Evolutionary conservation across 2,797 vertebrate species (phyloP).

Genomic region (Pseudomugil tenellus): DNA sequence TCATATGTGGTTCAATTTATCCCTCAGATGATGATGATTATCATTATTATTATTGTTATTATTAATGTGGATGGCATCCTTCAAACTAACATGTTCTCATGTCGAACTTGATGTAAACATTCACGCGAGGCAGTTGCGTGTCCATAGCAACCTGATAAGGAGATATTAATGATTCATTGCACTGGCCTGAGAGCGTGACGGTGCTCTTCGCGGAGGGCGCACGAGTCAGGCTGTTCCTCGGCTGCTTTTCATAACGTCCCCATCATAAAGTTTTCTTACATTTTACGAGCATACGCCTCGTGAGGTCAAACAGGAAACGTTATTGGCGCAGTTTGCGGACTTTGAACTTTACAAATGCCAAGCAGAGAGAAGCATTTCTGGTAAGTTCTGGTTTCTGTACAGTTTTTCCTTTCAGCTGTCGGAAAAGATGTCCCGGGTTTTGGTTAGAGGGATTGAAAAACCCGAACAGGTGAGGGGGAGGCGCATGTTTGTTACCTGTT

Average conservation of each 20-base stretch:
- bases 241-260: no score
- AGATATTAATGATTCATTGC: no score
- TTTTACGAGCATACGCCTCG: not conserved
- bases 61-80: no score
- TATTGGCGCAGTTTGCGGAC: not conserved
- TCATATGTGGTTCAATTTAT: no score
- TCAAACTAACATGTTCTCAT: no score
- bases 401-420: not conserved
- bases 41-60: no score
- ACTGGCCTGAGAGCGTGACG: not conserved
- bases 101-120: no score
- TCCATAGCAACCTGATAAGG: no score
- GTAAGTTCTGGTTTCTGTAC: conserved; percentile 29
- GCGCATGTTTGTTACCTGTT: conserved; percentile 22
- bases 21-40: no score
- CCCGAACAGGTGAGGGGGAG: conserved; percentile 5
- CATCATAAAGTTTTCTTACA: not conserved
- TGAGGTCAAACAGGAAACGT: not conserved
- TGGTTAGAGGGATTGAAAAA: not conserved
- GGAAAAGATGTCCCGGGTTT: not conserved
- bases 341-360: conserved; percentile 2
- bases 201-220: not conserved
- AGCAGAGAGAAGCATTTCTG: not conserved
- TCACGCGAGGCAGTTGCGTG: no score
- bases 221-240: no score